These are phyloP conservation scores for Colletes latitarsis DNA, from an alignment of 1,140 invertebrate species.

Conservation along the genomic window DNA sequence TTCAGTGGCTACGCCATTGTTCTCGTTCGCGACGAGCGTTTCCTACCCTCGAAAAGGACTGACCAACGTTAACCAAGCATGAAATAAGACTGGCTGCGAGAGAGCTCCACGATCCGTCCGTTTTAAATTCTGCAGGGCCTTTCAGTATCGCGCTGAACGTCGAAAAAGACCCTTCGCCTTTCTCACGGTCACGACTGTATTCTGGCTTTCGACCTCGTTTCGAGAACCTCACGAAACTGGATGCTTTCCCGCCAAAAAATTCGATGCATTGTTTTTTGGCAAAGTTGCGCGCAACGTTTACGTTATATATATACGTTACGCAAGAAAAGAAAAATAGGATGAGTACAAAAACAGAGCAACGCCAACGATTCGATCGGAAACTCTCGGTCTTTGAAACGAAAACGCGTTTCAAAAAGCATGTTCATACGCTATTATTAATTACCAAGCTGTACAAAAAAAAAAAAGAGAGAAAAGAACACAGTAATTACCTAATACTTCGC, in stretches of 20 bases:
- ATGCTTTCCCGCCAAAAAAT: neutral
- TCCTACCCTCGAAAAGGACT: neutral
- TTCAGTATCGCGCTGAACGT: neutral
- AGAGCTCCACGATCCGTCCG: too few relatives aligned
- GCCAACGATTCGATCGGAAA: neutral
- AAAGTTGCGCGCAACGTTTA: neutral
- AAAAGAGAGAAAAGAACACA: neutral
- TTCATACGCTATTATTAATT: neutral
- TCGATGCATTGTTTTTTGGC: neutral
- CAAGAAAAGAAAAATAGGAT: neutral
- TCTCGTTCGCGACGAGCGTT: neutral
- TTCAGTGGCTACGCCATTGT: neutral
- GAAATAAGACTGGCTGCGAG: conserved; percentile 6
- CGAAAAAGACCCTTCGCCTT: neutral
- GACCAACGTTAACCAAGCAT: conserved; percentile 3
- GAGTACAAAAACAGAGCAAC: too few relatives aligned
- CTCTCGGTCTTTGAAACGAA: conserved; percentile 5
- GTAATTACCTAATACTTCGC: neutral
- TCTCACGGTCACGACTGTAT: neutral
- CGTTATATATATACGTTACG: neutral
- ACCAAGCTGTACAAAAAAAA: neutral
- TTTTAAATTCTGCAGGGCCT: neutral
- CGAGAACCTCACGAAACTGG: neutral
- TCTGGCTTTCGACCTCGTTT: neutral
- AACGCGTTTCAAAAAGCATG: neutral